Conservation (phyloP, 64 coral and sea anemone species). For the Montipora foliosa region DNA sequence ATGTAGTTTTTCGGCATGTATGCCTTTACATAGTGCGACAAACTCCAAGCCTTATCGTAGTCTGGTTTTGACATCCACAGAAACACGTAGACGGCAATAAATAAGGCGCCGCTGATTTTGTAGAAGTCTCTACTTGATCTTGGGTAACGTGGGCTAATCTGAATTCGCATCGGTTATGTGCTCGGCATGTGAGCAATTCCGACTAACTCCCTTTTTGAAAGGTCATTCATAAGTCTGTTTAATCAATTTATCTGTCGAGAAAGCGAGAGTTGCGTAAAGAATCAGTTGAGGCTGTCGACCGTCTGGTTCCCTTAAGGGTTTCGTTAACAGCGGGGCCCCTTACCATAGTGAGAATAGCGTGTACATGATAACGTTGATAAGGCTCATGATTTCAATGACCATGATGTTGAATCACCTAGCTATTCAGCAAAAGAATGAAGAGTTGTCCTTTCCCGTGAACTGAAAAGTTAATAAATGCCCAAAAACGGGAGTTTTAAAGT, state of each 20-base stretch:
- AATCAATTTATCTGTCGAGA: background rate
- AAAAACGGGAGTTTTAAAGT: too few species aligned
- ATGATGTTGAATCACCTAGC: background rate
- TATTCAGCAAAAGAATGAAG: background rate
- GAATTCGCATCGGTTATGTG: constrained; percentile 18
- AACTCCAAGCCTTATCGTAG: background rate
- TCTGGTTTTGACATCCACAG: constrained; percentile 22
- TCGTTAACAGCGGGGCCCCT: too few species aligned
- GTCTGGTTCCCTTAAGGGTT: too few species aligned
- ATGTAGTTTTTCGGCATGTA: background rate
- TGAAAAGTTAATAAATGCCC: too few species aligned
- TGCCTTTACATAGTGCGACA: background rate
- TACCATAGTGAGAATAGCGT: too few species aligned
- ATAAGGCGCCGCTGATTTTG: constrained; percentile 8
- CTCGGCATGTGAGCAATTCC: background rate
- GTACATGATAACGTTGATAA: too few species aligned
- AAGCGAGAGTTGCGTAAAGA: background rate
- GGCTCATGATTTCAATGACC: background rate
- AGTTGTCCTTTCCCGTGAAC: background rate
- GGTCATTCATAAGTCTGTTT: background rate
- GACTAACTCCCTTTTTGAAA: background rate
- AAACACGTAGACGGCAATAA: constrained; percentile 18
- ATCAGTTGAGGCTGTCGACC: background rate
- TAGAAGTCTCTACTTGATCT: constrained; percentile 32
- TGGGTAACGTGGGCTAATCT: background rate